Evolutionary conservation across 2,797 vertebrate genomes (phyloP).

Genomic region (Oreochromis grahami): DNA sequence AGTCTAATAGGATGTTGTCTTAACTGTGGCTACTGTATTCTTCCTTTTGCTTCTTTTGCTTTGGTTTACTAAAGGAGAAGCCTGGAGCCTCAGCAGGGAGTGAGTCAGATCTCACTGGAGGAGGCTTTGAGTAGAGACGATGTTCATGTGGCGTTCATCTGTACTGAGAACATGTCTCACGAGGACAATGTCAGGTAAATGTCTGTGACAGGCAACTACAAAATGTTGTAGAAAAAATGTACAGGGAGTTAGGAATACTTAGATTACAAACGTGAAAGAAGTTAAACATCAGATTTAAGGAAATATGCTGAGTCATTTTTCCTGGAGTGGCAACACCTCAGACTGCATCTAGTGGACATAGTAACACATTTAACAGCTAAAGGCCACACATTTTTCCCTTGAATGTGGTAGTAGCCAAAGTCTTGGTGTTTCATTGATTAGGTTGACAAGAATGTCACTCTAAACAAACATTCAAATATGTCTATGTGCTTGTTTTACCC

Average conservation of each 20-base stretch:
- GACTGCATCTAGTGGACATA: rapidly evolving
- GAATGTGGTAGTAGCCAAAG: not conserved
- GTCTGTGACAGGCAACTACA: not conserved
- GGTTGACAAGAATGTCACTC: not conserved
- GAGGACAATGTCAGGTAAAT: constrained; percentile 85
- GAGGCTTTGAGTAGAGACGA: constrained; percentile 81
- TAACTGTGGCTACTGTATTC: not conserved
- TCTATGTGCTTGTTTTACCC: not conserved
- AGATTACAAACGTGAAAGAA: not conserved
- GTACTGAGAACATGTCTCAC: constrained; percentile 87
- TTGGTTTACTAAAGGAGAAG: constrained; percentile 69
- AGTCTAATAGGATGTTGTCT: not conserved
- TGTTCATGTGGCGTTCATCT: constrained; percentile 84
- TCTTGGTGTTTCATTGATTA: not conserved
- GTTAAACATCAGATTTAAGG: not conserved
- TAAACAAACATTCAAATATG: rapidly evolving
- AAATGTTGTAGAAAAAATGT: not conserved
- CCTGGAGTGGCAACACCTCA: not conserved
- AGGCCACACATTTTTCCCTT: not conserved
- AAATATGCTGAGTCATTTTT: not conserved
- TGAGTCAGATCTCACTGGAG: constrained; percentile 80
- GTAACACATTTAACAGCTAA: not conserved
- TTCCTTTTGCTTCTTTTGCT: not conserved
- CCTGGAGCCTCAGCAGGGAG: constrained; percentile 74
- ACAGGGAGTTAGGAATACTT: not conserved